phyloP scores from a whole-genome alignment of 2,113 vertebrate genomes.

The Neotoma lepida region DNA sequence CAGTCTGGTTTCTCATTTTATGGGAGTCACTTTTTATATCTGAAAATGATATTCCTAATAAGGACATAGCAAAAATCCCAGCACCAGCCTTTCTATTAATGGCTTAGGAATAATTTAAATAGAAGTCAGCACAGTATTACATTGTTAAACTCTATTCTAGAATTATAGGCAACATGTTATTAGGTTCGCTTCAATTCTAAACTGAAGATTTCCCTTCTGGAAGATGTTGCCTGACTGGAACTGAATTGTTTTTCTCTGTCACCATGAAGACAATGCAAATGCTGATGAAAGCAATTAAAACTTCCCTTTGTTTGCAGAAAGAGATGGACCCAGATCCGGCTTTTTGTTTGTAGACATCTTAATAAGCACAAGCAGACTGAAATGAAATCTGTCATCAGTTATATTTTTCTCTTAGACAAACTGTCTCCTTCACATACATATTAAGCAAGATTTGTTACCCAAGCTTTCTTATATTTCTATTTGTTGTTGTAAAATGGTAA shows the following conservation, averaged over 20 bases:
- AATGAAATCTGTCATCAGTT: constrained; percentile 98
- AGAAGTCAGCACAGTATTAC: constrained; percentile 64
- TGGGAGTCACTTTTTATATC: constrained; percentile 65
- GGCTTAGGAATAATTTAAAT: constrained; percentile 78
- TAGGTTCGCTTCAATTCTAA: constrained; percentile 76
- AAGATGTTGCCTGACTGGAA: constrained; percentile 91
- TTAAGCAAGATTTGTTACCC: constrained; percentile 94
- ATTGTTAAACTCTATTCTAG: constrained; percentile 77
- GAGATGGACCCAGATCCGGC: constrained; percentile 88
- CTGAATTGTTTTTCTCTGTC: constrained; percentile 94
- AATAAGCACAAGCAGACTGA: constrained; percentile 96
- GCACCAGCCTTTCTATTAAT: constrained; percentile 75
- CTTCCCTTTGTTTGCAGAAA: constrained; percentile 95
- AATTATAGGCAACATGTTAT: constrained; percentile 80
- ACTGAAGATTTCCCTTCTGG: constrained; percentile 86
- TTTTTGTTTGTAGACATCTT: constrained; percentile 95
- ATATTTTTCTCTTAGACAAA: constrained; percentile 92
- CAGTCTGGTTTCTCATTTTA: constrained; percentile 73
- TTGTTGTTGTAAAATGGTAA: constrained; percentile 87
- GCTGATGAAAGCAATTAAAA: constrained; percentile 99
- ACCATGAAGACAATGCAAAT: constrained; percentile 93
- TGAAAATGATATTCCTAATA: constrained; percentile 77
- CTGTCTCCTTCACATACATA: constrained; percentile 91
- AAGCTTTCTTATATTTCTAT: constrained; percentile 85
- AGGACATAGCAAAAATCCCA: constrained; percentile 74